Conservation (phyloP, 2,888 invertebrate genomes). For the Dexiosoma caninum region DNA sequence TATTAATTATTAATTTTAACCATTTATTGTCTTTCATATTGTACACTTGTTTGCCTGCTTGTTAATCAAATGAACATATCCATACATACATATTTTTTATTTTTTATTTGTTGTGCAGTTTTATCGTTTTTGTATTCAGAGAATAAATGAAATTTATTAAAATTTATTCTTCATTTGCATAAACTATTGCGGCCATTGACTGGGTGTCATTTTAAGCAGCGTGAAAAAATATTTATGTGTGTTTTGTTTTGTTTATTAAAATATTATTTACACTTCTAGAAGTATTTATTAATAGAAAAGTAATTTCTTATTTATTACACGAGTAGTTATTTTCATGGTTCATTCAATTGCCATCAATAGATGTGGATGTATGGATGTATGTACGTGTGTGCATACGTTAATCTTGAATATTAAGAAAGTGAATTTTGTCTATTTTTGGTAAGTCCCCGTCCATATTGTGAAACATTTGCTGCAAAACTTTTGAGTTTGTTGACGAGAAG, state of each 20-base stretch:
- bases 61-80: background rate
- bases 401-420: too few relatives aligned
- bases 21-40: slow-evolving; percentile 10
- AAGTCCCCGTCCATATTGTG: too few relatives aligned
- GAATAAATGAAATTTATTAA: background rate
- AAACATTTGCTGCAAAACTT: too few relatives aligned
- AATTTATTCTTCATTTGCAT: background rate
- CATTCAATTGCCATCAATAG: slow-evolving; percentile 14
- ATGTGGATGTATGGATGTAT: too few relatives aligned
- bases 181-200: slow-evolving; percentile 14
- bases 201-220: background rate
- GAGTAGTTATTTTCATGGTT: slow-evolving; percentile 33
- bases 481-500: too few relatives aligned
- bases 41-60: background rate
- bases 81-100: background rate
- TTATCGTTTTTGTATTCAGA: too few relatives aligned
- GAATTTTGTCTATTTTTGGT: too few relatives aligned
- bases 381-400: too few relatives aligned
- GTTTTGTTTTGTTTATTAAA: background rate
- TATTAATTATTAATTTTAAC: slow-evolving; percentile 43
- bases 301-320: slow-evolving; percentile 26
- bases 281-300: background rate
- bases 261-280: slow-evolving; percentile 9
- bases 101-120: background rate
- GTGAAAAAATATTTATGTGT: background rate